Evolutionary conservation across 2,113 vertebrate species (phyloP), one percentile per base, ranked within the genome.

Genomic region (Megalops atlanticus): DNA sequence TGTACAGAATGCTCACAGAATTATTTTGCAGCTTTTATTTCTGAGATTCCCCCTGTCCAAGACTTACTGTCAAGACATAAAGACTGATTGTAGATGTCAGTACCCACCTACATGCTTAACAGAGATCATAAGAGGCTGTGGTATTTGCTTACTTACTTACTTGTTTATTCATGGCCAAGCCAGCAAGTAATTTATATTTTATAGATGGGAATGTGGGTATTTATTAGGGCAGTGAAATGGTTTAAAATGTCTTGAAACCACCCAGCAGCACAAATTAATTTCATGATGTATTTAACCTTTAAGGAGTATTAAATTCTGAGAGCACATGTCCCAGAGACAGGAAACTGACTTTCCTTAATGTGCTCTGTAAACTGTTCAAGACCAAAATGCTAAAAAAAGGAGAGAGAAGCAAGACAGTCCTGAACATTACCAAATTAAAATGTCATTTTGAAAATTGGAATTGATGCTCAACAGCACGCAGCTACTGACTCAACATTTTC

Each of bases 101-200:
- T 39, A 16, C n/a, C 68, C 79, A 15, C 88, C 87, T 88, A 89
- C 76, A 90, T 91, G 87, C 83, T 81, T 54, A 84, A 87, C 82
- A 81, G 89, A 84, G 80, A 83, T 86, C 70, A 77, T 72, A 74
- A 81, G 35, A 82, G 81, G 84, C 76, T 81, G 90, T 11, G 89
- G 90, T 85, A 39, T 39, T 73, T 70, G 40, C 78, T 80, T 71
- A 45, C 77, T 45, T 71, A 79, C 47, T 80, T 80, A 80, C 74
- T 80, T 58, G 79, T 86, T 84, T 15, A 81, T 81, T 74, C 88
- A 88, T 81, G 86, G 89, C 79, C 16, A 64, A 85, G 91, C 90
- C 90, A 90, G 90, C 90, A 90, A 84, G 88, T 93, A 87, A 87
- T 82, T 81, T 86, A 80, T 86, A 84, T 92, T 91, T 85, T 83